Conservation (phyloP, 2,888 invertebrate species). For the Nasonia oneida region DNA sequence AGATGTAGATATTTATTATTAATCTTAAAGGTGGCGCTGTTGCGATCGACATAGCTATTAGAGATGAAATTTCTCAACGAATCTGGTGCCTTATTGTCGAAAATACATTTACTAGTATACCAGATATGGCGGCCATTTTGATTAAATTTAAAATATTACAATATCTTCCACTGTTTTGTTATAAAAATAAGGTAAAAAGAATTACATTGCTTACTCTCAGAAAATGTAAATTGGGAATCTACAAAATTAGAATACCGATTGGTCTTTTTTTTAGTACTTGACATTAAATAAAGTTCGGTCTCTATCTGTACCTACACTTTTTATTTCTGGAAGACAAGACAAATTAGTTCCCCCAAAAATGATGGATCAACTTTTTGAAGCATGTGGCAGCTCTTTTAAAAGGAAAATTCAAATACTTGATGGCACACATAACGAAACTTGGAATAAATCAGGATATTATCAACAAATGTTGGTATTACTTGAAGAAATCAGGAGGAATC, state of each 20-base stretch:
- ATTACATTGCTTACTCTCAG: slow-evolving; percentile 27
- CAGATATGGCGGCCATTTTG: slow-evolving; percentile 93
- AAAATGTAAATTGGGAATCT: slow-evolving; percentile 25
- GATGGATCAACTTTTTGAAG: slow-evolving; percentile 90
- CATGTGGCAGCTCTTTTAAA: slow-evolving; percentile 88
- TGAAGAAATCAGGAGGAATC: slow-evolving; percentile 73
- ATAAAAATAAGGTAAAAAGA: slow-evolving; percentile 91
- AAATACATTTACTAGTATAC: slow-evolving; percentile 97
- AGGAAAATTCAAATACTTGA: slow-evolving; percentile 88
- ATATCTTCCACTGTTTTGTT: slow-evolving; percentile 90
- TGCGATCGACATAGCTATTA: slow-evolving; percentile 91
- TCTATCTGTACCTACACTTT: slow-evolving; percentile 88
- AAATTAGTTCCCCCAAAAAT: slow-evolving; percentile 93
- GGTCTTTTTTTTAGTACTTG: slow-evolving; percentile 83
- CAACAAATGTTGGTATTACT: slow-evolving; percentile 74
- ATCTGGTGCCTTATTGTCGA: slow-evolving; percentile 94
- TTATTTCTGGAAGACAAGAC: slow-evolving; percentile 94
- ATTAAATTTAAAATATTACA: slow-evolving; percentile 87
- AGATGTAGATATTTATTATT: background rate
- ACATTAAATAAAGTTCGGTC: slow-evolving; percentile 87
- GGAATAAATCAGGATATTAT: slow-evolving; percentile 92
- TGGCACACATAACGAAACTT: slow-evolving; percentile 97
- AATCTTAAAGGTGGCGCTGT: slow-evolving; percentile 89
- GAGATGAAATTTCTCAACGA: slow-evolving; percentile 87
- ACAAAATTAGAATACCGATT: slow-evolving; percentile 26